These are phyloP conservation scores for Suillia variegata DNA, from an alignment of 2,888 invertebrate genomes.

Conservation along the genomic window DNA sequence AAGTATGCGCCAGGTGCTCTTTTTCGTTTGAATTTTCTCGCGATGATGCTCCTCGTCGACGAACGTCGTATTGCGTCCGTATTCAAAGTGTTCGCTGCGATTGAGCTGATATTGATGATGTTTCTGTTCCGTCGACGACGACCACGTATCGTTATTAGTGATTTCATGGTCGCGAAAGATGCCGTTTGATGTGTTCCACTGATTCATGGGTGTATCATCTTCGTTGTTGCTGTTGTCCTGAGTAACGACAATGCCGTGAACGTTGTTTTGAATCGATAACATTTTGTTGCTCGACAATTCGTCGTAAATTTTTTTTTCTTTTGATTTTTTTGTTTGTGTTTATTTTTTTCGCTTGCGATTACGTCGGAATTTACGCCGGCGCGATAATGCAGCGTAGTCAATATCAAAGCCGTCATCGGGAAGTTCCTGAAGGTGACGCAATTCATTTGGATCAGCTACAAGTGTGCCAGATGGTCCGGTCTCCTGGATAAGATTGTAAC, in stretches of 20 bases:
- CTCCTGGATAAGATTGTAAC: conserved; percentile 82
- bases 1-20: conserved; percentile 68
- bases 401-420: too few relatives aligned
- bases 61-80: conserved; percentile 66
- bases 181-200: conserved; percentile 55
- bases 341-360: conserved; percentile 46
- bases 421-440: conserved; percentile 59
- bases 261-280: too few relatives aligned
- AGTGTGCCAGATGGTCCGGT: conserved; percentile 73
- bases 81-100: conserved; percentile 65
- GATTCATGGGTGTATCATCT: too few relatives aligned
- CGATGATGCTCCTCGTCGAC: conserved; percentile 65
- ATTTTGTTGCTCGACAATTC: too few relatives aligned
- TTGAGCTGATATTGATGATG: conserved; percentile 26
- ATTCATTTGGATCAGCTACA: conserved; percentile 74
- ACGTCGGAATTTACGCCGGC: conserved; percentile 58
- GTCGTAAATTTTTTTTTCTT: conserved; percentile 20
- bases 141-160: conserved; percentile 46
- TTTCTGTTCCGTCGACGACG: conserved; percentile 12
- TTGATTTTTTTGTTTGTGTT: conserved; percentile 44
- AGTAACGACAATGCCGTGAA: too few relatives aligned
- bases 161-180: conserved; percentile 52
- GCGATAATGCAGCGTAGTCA: too few relatives aligned
- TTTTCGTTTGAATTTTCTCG: conserved; percentile 64
- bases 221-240: too few relatives aligned